These are phyloP conservation scores for Zaprionus lineosus DNA, from an alignment of 2,888 invertebrate species.

Conservation along the genomic window DNA sequence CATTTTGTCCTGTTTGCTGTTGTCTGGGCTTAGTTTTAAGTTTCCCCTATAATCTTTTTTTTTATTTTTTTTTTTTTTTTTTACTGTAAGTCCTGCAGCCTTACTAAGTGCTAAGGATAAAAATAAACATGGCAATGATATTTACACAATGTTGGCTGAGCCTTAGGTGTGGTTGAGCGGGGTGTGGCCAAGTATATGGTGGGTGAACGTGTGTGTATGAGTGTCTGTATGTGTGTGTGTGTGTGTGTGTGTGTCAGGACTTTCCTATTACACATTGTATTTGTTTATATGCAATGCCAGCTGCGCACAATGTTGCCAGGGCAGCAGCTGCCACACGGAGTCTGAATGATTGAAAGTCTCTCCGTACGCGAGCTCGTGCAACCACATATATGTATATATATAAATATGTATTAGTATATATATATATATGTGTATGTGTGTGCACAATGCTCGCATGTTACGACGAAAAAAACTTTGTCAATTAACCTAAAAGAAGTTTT, in stretches of 20 bases:
- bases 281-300: slow-evolving; percentile 67
- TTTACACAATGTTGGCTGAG: slow-evolving; percentile 68
- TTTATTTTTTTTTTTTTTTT: slow-evolving; percentile 17
- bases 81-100: slow-evolving; percentile 33
- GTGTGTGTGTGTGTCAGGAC: slow-evolving; percentile 12
- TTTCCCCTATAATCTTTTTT: slow-evolving; percentile 32
- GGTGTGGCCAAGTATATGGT: slow-evolving; percentile 20
- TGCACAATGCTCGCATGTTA: slow-evolving; percentile 45
- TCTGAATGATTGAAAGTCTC: slow-evolving; percentile 56
- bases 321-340: slow-evolving; percentile 50
- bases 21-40: slow-evolving; percentile 11
- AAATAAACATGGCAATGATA: slow-evolving; percentile 74
- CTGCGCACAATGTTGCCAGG: slow-evolving; percentile 62
- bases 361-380: too few relatives aligned
- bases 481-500: slow-evolving; percentile 76
- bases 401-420: slow-evolving; percentile 17
- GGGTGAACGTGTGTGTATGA: slow-evolving; percentile 13
- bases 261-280: slow-evolving; percentile 63
- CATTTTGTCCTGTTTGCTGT: too few relatives aligned
- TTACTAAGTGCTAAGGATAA: slow-evolving; percentile 70
- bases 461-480: slow-evolving; percentile 71
- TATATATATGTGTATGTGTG: slow-evolving; percentile 20
- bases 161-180: slow-evolving; percentile 43
- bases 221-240: slow-evolving; percentile 9
- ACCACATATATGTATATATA: slow-evolving; percentile 1